Base-by-base conservation (phyloP, 2,888 invertebrate species). In the Steinernema scapterisci region DNA sequence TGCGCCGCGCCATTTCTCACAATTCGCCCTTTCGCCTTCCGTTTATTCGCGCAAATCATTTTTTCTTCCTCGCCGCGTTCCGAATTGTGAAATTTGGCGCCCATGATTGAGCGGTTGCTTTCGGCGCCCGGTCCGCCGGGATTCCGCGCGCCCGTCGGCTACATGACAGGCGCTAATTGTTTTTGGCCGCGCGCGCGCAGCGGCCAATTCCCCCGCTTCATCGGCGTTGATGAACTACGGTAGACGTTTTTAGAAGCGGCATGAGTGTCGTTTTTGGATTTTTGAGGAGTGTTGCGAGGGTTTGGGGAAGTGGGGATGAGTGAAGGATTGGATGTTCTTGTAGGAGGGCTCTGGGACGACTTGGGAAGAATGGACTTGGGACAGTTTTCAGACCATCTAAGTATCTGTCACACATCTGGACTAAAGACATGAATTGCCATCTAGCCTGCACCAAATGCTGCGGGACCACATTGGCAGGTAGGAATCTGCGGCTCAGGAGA, bases 81-180 rank as follows among this genome's bases (percentile, higher is more conserved):
- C 27, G 23, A 63, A 63, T 63, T 63, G 63, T 63, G 63, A 63
- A 63, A 63, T 63, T 63, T 63, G 27, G 63, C 63, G 63, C 27
- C 63, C 27, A 63, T 63, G 63, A 63, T 63, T 63, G 63, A 63
- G 63, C 63, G 63, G 54, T 63, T 63, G 63, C 63, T 63, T 63
- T 63, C 63, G 63, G 63, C 63, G 63, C 6, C 11, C 27, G 31
- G 3, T 31, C 63, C 63, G 63, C 27, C 16, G 63, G 63, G 27
- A 63, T 31, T 63, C 27, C 27, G 16, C 31, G 31, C 31, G 31
- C 63, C 63, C 38, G 63, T 63, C 63, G 63, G 63, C 63, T 63
- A 63, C 63, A 63, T 63, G 63, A 63, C 63, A 63, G 63, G 63
- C 63, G 27, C 63, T 63, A 63, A 63, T 63, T 63, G 63, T 63